These are phyloP conservation scores for Hanleya hanleyi DNA, from an alignment of 2,888 invertebrate genomes.

Conservation along the genomic window DNA sequence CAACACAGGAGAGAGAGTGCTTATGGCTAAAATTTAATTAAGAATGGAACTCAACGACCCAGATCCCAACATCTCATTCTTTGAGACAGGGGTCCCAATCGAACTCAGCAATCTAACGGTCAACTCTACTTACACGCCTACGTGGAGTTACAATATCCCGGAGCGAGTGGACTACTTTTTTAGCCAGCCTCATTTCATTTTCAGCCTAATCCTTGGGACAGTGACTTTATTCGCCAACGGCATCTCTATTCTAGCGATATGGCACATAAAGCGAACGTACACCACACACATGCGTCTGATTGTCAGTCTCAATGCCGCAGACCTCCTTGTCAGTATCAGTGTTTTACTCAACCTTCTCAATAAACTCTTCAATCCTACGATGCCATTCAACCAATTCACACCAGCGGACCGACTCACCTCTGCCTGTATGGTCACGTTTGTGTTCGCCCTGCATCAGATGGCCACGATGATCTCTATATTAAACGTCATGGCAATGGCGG, in stretches of 20 bases:
- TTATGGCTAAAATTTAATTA: too few relatives aligned
- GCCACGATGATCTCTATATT: slow-evolving; percentile 56
- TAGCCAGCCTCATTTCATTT: slow-evolving; percentile 45
- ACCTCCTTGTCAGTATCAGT: slow-evolving; percentile 56
- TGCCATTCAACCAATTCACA: slow-evolving; percentile 21
- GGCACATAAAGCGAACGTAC: slow-evolving; percentile 48
- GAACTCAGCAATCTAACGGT: too few relatives aligned
- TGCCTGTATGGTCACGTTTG: slow-evolving; percentile 49
- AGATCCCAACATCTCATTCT: too few relatives aligned
- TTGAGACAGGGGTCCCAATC: too few relatives aligned
- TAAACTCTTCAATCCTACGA: slow-evolving; percentile 44
- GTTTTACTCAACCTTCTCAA: slow-evolving; percentile 52
- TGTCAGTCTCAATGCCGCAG: slow-evolving; percentile 56
- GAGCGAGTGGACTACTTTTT: slow-evolving; percentile 40
- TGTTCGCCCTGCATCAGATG: slow-evolving; percentile 54
- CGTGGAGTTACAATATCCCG: slow-evolving; percentile 12
- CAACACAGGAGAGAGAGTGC: too few relatives aligned
- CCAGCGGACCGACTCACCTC: slow-evolving; percentile 39
- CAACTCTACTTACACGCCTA: too few relatives aligned
- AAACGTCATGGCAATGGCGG: slow-evolving; percentile 56
- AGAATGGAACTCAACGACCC: too few relatives aligned
- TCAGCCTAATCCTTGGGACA: slow-evolving; percentile 46
- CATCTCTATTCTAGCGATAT: slow-evolving; percentile 61
- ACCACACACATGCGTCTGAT: slow-evolving; percentile 61
- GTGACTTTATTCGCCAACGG: slow-evolving; percentile 55